These are phyloP conservation scores for Cetonia aurata DNA, from an alignment of 2,888 invertebrate genomes.

Conservation along the genomic window DNA sequence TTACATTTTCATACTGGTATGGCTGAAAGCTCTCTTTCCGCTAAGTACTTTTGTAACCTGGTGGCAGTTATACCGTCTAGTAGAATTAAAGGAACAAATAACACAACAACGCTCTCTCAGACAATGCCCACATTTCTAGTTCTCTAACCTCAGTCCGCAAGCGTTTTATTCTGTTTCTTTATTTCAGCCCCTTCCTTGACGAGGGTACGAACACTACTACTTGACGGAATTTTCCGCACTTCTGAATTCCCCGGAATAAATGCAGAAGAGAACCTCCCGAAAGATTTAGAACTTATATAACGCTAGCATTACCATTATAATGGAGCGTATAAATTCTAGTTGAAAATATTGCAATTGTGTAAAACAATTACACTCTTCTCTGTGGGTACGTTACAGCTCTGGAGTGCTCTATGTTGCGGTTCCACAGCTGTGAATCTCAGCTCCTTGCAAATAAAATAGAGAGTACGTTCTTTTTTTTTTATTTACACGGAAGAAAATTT, in stretches of 20 bases:
- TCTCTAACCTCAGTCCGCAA: slow-evolving; percentile 15
- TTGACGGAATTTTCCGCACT: slow-evolving; percentile 14
- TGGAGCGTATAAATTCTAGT: slow-evolving; percentile 16
- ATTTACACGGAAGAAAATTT: slow-evolving; percentile 4
- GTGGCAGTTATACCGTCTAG: too few relatives aligned
- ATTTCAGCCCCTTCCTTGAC: slow-evolving; percentile 12
- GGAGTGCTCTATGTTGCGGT: background rate
- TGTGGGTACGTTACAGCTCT: background rate
- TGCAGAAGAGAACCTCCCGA: background rate
- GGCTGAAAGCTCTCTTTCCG: too few relatives aligned
- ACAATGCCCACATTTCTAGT: slow-evolving; percentile 11
- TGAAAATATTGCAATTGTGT: slow-evolving; percentile 15
- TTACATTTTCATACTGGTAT: too few relatives aligned
- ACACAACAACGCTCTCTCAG: background rate
- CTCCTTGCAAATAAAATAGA: background rate
- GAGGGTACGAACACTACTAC: slow-evolving; percentile 4
- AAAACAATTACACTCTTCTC: slow-evolving; percentile 24
- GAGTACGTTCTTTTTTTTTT: background rate
- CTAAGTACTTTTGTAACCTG: too few relatives aligned
- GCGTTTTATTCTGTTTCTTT: slow-evolving; percentile 2
- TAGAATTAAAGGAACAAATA: too few relatives aligned
- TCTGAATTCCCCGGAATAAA: slow-evolving; percentile 8
- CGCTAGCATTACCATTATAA: slow-evolving; percentile 21
- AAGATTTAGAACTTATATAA: slow-evolving; percentile 23
- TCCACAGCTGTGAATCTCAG: background rate